Base-by-base conservation (phyloP, 2,888 invertebrate species). In the Galerucella pusilla region DNA sequence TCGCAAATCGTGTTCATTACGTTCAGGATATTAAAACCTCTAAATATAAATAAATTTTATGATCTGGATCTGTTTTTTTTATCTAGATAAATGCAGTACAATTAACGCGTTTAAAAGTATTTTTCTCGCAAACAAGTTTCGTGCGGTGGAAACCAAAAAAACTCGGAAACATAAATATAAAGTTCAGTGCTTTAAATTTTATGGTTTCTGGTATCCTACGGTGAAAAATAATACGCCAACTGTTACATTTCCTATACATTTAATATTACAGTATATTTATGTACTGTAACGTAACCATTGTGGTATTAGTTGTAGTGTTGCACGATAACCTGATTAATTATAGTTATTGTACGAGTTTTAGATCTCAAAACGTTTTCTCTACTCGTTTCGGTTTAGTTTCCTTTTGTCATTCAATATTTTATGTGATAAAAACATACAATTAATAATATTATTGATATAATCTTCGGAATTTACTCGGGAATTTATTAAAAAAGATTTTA, bases 161-260 rank as follows among this genome's bases (percentile, higher is more conserved):
- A 70, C 63, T 64, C 70, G 63, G 63, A 42, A 72, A 72, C 72
- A 60, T 72, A 72, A 72, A 72, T 72, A 60, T 72, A 28, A 72
- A 72, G 60, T 66, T 72, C 57, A 46, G 60, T 14, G 66, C 64
- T 65, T 66, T 57, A 66, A 72, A 72, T 72, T 72, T 72, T 72
- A 72, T 67, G 72, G 52, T 67, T 72, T 72, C 72, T 59, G 59
- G 66, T 66, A 72, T 72, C 72, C 63, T 70, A 52, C 63, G 42
- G 63, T 52, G 63, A 64, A 16, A 64, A 54, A 63, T 20, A 65
- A 65, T 64, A 70, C 64, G 69, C 70, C 70, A 54, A 63, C 70
- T 70, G 70, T 70, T 70, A 70, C 70, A 42, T 64, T 70, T 70
- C 63, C 70, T 63, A 70, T 54, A 63, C 54, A 54, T 54, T 54